Base-by-base conservation (phyloP, 1,140 invertebrate genomes). In the Scaptomyza pallida region DNA sequence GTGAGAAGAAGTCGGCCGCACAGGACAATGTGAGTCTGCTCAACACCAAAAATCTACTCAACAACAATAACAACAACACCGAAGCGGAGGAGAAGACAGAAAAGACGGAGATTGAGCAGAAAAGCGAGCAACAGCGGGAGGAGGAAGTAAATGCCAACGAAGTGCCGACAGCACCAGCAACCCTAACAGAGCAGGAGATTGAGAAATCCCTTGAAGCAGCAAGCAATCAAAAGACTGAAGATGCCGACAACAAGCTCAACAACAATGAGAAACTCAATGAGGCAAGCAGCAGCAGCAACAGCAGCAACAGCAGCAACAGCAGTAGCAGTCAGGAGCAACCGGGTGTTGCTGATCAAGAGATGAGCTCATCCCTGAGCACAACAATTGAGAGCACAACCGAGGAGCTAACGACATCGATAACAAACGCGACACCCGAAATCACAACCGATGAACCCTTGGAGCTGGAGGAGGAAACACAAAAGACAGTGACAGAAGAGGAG, bases 1-100 rank as follows among this genome's bases (percentile, higher is more conserved):
- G 77, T 17, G 90, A 91, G 51, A 91, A 90, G 67, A 91, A 91
- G 65, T 41, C 63, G 0, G n/a, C 59, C 0, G 35, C 50, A 0
- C 43, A 75, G 63, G 85, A 85, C 1, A 89, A 89, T 50, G 82
- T 91, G 1, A 82, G 55, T 16, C 56, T 89, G 45, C 70, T 91
- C n/a, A 91, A 91, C 50, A 90, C 54, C 69, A 91, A 91, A 62
- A 91, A 91, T 51, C 44, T 91, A 60, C 73, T 89, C 43, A 90
- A 91, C 60, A 73, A 89, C 43, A 89, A 89, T 21, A 78, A 80
- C 26, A 81, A 79, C 13, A 79, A 76, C 5, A 72, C 67, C 48
- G 71, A 81, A 40, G 78, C 69, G 44, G 70, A 40, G 26, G 26
- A 30, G 6, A 30, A 30, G 26, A 30, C 26, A 30, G 26, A 30